Base-by-base conservation (phyloP, 2,797 vertebrate species). In the Toxotes lorentzi region DNA sequence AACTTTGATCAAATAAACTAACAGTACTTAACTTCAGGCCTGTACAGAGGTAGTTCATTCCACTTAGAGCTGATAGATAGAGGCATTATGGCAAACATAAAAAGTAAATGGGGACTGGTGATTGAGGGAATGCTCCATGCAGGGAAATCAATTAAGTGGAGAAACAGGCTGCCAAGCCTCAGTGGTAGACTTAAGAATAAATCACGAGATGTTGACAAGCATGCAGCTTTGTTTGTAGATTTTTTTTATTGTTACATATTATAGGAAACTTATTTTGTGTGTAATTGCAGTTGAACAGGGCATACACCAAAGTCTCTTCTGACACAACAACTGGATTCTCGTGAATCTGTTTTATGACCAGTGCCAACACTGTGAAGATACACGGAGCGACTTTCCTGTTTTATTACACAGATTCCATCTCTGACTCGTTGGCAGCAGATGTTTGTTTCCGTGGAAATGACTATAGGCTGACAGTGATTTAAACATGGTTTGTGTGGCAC, bases 381-480 rank as follows among this genome's bases (percentile, higher is more conserved):
- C 81, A 64, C 57, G 6, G 57, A 78, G 81, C 81, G 82, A 62
- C 72, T 84, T 88, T 88, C 73, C 78, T 84, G 47, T 84, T 92
- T 92, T 81, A 85, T 83, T 83, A 59, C 81, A 59, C 72, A 38
- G 65, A 84, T 70, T 43, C 73, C 65, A 73, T 63, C 61, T 69
- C 58, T 71, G 38, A 57, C 77, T 73, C 21, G 73, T 78, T 79
- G 81, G 75, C 75, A 56, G 73, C 79, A 80, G 64, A 68, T 83
- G 68, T 88, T 83, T 78, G 73, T 83, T 84, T 77, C 71, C 83
- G 70, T 73, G 76, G 86, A 82, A 87, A 88, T 76, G 63, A 57
- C 79, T 70, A 63, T 79, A 61, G 70, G 72, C 73, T 70, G 80
- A 86, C 88, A 85, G 77, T 92, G 90, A 92, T 91, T 91, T 84